phyloP scores from a whole-genome alignment of 2,888 invertebrate species.

The Oegoconia quadripuncta region DNA sequence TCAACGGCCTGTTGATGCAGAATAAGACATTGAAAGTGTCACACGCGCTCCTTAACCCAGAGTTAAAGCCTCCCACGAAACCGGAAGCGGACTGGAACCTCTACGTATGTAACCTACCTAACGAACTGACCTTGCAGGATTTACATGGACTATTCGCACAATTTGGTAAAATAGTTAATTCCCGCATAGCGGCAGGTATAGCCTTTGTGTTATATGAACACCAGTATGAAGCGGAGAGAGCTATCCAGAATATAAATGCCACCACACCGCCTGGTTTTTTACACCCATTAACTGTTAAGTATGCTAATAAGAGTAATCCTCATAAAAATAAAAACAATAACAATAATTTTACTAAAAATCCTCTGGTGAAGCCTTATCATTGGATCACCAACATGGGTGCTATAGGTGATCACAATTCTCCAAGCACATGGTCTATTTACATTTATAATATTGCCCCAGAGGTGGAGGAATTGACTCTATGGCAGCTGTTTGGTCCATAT shows the following conservation, averaged over 20 bases:
- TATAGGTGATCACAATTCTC: conserved; percentile 70
- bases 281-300: conserved; percentile 78
- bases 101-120: conserved; percentile 78
- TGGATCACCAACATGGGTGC: conserved; percentile 75
- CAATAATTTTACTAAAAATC: conserved; percentile 68
- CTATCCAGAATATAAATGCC: conserved; percentile 71
- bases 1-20: conserved; percentile 76
- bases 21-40: conserved; percentile 77
- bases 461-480: conserved; percentile 73
- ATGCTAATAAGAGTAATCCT: conserved; percentile 78
- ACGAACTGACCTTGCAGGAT: conserved; percentile 78
- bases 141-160: conserved; percentile 77
- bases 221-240: conserved; percentile 73
- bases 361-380: conserved; percentile 69
- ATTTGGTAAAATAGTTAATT: conserved; percentile 78
- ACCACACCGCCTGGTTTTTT: conserved; percentile 73
- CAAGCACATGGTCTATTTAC: conserved; percentile 77
- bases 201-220: conserved; percentile 76
- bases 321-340: conserved; percentile 74
- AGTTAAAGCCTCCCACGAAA: conserved; percentile 72
- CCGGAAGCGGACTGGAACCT: conserved; percentile 79
- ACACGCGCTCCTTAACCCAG: conserved; percentile 72
- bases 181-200: conserved; percentile 76
- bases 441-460: conserved; percentile 76
- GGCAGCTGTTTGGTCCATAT: conserved; percentile 77